Percentiles rank a stretch among this genome's conserved stretches.
Evolutionary conservation across 2,113 vertebrate species (phyloP).

Genomic region (Corythornis madagascariensis): DNA sequence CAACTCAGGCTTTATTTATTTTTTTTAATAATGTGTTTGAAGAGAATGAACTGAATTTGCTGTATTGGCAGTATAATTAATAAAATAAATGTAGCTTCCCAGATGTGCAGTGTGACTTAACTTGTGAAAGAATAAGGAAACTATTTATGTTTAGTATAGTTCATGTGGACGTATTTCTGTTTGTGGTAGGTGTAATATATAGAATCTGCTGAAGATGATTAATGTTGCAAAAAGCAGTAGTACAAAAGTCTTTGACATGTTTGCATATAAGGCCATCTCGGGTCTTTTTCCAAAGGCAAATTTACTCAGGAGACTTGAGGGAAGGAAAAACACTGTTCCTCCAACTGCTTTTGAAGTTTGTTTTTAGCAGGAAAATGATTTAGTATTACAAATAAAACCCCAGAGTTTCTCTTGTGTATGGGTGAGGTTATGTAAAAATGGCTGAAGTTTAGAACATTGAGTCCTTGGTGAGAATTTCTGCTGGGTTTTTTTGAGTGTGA

Average conservation of each 20-base stretch:
- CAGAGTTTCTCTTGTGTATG: neutral
- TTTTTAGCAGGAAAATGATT: neutral
- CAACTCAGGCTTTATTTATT: neutral
- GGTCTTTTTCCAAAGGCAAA: neutral
- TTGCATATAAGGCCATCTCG: neutral
- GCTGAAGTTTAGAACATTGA: neutral
- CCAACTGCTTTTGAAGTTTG: neutral
- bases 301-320: neutral
- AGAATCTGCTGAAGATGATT: neutral
- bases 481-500: neutral
- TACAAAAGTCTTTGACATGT: neutral
- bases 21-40: neutral
- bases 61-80: neutral
- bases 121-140: neutral
- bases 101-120: neutral
- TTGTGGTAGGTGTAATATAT: neutral
- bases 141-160: neutral
- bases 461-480: neutral
- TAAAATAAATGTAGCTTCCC: neutral
- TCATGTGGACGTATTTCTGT: neutral
- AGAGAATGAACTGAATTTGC: neutral
- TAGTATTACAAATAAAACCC: neutral
- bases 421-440: neutral
- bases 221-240: neutral
- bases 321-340: neutral